A percentile compares a stretch with the other conserved stretches of the same genome.
phyloP scores from a whole-genome alignment of 2,888 invertebrate genomes.

The Mechanitis mazaeus region DNA sequence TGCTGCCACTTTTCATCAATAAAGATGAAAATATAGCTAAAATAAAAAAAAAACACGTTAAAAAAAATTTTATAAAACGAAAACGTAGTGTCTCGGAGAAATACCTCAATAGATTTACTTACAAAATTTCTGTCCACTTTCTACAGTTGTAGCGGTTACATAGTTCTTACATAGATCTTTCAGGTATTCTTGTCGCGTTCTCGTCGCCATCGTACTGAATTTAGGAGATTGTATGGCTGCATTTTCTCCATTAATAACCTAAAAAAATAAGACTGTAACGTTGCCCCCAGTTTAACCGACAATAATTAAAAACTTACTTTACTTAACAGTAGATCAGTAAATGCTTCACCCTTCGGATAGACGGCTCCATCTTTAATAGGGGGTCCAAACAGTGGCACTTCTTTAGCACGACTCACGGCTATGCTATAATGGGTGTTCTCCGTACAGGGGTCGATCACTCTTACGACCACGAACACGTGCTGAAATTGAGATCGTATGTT shows the following conservation, averaged over 20 bases:
- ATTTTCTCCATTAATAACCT: slow-evolving; percentile 96
- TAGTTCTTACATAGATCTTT: slow-evolving; percentile 94
- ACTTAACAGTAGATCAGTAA: slow-evolving; percentile 95
- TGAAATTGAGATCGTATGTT: slow-evolving; percentile 98
- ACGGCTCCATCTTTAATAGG: slow-evolving; percentile 91
- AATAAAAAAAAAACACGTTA: slow-evolving; percentile 35
- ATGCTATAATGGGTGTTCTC: slow-evolving; percentile 93
- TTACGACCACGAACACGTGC: slow-evolving; percentile 96
- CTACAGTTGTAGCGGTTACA: slow-evolving; percentile 86
- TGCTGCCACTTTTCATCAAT: slow-evolving; percentile 81
- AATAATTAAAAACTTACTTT: slow-evolving; percentile 72
- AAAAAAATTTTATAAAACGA: not conserved
- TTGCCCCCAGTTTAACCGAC: not conserved
- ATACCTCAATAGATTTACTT: slow-evolving; percentile 52
- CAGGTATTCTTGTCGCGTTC: slow-evolving; percentile 96
- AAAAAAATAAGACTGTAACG: slow-evolving; percentile 7
- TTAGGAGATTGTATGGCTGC: slow-evolving; percentile 97
- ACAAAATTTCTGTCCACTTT: slow-evolving; percentile 92
- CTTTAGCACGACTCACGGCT: slow-evolving; percentile 88
- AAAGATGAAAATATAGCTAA: slow-evolving; percentile 82
- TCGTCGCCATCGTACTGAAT: slow-evolving; percentile 96
- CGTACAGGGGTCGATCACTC: slow-evolving; percentile 92
- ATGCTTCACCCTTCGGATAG: slow-evolving; percentile 92
- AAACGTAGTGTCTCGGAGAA: too few species aligned
- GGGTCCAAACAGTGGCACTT: slow-evolving; percentile 97